Evolutionary conservation across 2,888 invertebrate genomes (phyloP), one percentile per base, ranked within the genome.

Genomic region (Phoronis australis): DNA sequence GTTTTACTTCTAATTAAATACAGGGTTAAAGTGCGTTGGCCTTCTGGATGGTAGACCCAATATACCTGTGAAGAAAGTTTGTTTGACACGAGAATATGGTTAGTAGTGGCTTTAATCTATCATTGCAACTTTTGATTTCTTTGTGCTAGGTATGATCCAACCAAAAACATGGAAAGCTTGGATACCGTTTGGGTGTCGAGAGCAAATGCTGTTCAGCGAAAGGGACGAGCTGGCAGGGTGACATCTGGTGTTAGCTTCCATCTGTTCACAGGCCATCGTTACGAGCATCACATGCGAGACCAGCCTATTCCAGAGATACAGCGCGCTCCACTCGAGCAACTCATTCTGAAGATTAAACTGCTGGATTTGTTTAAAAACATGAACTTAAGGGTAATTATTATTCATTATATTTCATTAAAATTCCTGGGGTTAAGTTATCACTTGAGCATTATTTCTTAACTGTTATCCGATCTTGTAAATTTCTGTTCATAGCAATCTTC

Each of bases 161-260:
- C 60, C 6, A 82, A 82, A 4, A 88, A 91, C 70, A 79, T 88
- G 39, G 81, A 86, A 60, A 88, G 87, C 1, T 79, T 95, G 47
- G 81, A 84, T 47, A 82, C 85, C 2, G 84, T 87, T 61, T 92
- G 90, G 88, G 85, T 88, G 2, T 84, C 88, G 0, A 72, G 84
- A 60, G 91, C 93, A 0, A 94, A 93, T 78, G 84, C 90, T 0
- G 82, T 83, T 42, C 94, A 94, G 76, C 82, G 94, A 68, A 84
- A 82, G 40, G 94, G 94, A 1, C 82, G 94, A 45, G 91, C 91
- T 5, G 94, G 94, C 3, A 83, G 93, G 50, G 90, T 92, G 1
- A 85, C 85, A 67, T 83, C 87, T 0, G 94, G 94, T 2, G 78
- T 87, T 48, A 93, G 93, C 69, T 94, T 87, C 73, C 90, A 92